phyloP scores from a whole-genome alignment of 2,113 vertebrate species.

The Zosterops lateralis region DNA sequence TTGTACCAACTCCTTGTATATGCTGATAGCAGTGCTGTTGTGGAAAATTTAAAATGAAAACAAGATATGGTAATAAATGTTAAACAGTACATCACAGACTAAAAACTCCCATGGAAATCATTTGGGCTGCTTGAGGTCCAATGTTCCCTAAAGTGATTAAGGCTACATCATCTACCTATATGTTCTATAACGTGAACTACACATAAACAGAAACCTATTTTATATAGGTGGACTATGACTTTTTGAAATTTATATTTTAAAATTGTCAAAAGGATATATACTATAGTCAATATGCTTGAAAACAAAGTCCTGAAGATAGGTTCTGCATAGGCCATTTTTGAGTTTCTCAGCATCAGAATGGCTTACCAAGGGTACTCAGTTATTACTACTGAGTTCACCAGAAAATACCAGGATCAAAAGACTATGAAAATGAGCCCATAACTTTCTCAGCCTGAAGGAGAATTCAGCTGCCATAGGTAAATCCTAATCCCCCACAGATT shows the following conservation, averaged over 20 bases:
- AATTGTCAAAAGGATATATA: neutral
- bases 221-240: neutral
- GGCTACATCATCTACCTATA: fast-evolving
- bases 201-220: neutral
- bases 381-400: neutral
- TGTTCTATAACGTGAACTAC: neutral
- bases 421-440: neutral
- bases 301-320: neutral
- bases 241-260: neutral
- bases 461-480: neutral
- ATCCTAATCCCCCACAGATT: neutral
- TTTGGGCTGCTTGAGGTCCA: neutral
- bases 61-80: neutral
- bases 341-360: neutral
- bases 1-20: neutral
- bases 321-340: neutral
- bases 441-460: neutral
- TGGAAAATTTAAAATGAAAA: neutral
- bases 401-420: neutral
- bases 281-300: neutral
- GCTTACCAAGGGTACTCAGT: neutral
- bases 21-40: neutral
- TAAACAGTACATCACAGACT: neutral
- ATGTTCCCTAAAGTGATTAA: neutral
- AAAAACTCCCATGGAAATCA: neutral